phyloP scores from a whole-genome alignment of 1,140 invertebrate genomes.

The Cydia pomonella region DNA sequence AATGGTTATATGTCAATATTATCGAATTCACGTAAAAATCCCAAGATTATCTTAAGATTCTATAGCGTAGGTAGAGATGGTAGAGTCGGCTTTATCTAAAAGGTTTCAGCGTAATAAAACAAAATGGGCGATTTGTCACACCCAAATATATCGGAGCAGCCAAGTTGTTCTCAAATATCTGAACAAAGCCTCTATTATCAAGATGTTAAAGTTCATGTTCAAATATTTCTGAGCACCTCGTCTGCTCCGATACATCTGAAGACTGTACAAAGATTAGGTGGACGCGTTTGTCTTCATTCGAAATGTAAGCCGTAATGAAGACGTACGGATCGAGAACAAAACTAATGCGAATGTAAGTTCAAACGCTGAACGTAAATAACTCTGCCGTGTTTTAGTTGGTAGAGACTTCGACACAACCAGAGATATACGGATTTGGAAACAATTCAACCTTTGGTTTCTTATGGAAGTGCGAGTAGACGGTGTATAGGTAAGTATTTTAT shows the following conservation, averaged over 20 bases:
- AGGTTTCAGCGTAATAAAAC: constrained; percentile 7
- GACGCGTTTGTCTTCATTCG: constrained; percentile 29
- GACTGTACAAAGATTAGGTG: constrained; percentile 15
- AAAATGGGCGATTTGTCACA: neutral
- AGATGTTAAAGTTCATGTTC: too few species aligned
- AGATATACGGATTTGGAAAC: too few species aligned
- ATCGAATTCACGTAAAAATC: neutral
- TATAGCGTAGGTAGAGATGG: neutral
- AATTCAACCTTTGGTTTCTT: too few species aligned
- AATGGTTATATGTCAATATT: neutral
- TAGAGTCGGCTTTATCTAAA: neutral
- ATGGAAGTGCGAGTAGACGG: too few species aligned
- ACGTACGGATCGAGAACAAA: constrained; percentile 29
- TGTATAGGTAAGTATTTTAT: too few species aligned
- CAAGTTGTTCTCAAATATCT: too few species aligned
- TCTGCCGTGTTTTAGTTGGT: neutral
- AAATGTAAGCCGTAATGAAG: constrained; percentile 25
- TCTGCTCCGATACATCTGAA: too few species aligned
- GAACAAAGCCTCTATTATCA: too few species aligned
- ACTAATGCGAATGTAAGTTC: constrained; percentile 27
- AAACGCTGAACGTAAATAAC: constrained; percentile 21
- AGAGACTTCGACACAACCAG: too few species aligned
- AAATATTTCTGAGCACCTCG: too few species aligned
- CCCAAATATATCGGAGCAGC: too few species aligned
- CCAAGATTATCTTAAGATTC: neutral